phyloP scores from a whole-genome alignment of 1,140 invertebrate species.

The Drosophila nikananu region DNA sequence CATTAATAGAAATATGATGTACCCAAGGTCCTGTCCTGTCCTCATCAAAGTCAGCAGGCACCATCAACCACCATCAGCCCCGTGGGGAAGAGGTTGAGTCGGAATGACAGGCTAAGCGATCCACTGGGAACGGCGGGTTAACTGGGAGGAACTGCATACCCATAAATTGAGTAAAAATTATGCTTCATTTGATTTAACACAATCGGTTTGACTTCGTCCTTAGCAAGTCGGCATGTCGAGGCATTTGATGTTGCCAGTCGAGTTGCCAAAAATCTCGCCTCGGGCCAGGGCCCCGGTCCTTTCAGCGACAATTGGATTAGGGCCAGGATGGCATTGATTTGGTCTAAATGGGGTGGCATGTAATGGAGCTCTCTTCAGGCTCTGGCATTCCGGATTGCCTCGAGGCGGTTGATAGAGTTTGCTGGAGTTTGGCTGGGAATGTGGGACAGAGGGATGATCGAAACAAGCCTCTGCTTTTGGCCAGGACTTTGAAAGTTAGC shows the following conservation, averaged over 20 bases:
- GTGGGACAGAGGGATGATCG: neutral
- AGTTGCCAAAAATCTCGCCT: conserved; percentile 5
- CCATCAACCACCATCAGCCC: conserved; percentile 55
- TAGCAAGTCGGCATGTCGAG: conserved; percentile 20
- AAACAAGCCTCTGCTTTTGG: neutral
- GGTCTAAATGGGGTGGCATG: conserved; percentile 28
- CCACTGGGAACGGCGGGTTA: conserved; percentile 60
- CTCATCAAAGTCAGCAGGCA: conserved; percentile 51
- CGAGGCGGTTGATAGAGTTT: conserved; percentile 18
- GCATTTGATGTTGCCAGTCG: conserved; percentile 55
- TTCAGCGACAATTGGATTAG: conserved; percentile 62
- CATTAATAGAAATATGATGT: conserved; percentile 81
- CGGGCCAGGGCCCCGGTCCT: conserved; percentile 8
- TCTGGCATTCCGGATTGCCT: conserved; percentile 34
- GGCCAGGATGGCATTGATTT: conserved; percentile 44
- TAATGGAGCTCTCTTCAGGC: conserved; percentile 51
- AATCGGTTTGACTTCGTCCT: conserved; percentile 59
- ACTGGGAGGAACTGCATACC: conserved; percentile 30
- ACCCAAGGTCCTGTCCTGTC: conserved; percentile 44
- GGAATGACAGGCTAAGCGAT: conserved; percentile 73
- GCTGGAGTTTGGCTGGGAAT: conserved; percentile 3
- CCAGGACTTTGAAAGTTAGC: neutral
- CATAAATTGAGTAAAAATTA: conserved; percentile 83
- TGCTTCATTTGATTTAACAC: conserved; percentile 84
- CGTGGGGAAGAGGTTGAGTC: neutral